Percentiles rank a stretch among this genome's conserved stretches.
These are phyloP conservation scores for Spheniscus mendiculus DNA, from an alignment of 2,113 vertebrate species.

Conservation along the genomic window DNA sequence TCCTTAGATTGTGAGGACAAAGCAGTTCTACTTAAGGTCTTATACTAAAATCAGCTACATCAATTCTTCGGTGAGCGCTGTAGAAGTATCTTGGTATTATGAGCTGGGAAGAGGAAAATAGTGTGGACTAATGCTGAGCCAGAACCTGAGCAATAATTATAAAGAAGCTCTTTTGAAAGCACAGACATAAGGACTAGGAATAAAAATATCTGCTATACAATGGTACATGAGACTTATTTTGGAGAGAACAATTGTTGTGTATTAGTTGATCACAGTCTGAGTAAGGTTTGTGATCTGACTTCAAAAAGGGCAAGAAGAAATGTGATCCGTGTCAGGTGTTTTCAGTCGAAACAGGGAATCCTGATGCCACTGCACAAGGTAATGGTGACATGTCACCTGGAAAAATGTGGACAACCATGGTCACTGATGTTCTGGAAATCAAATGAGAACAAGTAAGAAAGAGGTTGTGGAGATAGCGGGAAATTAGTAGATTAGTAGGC, in stretches of 20 bases:
- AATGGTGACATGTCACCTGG: background rate
- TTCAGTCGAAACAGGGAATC: background rate
- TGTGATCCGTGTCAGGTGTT: background rate
- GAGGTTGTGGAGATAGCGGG: background rate
- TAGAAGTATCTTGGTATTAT: background rate
- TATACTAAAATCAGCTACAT: background rate
- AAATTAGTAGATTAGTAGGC: background rate
- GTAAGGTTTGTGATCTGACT: background rate
- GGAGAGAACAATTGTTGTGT: background rate
- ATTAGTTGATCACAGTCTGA: background rate
- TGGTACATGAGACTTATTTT: background rate
- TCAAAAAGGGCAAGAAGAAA: background rate
- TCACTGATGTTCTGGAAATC: background rate
- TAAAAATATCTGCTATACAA: background rate
- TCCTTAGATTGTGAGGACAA: background rate
- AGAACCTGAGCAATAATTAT: background rate
- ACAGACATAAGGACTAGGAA: background rate
- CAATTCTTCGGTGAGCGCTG: background rate
- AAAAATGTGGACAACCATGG: background rate
- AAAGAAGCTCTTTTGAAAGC: background rate
- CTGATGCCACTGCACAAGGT: background rate
- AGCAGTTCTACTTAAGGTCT: background rate
- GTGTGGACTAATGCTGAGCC: background rate
- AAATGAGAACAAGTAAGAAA: background rate
- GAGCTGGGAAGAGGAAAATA: background rate